Base-by-base conservation (phyloP, 2,888 invertebrate species). In the Schizaphis graminum region DNA sequence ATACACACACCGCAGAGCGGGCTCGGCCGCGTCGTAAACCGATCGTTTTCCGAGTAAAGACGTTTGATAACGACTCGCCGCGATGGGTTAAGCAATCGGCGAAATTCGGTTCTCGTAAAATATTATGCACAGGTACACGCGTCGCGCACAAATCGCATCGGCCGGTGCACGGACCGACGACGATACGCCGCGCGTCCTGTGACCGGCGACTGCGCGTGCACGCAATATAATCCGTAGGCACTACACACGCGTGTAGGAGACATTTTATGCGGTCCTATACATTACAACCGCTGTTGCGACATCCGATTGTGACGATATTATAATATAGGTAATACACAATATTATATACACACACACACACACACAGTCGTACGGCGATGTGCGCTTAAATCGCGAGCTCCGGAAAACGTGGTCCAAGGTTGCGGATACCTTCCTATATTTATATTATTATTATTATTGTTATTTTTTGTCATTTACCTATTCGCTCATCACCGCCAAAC, bases 351-450 rank as follows among this genome's bases (percentile, higher is more conserved):
- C 41, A 44, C 41, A 44, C 41, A 44, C 41, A 44, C 41, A 44
- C 41, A 44, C 41, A 44, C 41, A 44, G 41, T 44, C 41, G 3
- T 44, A 44, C 3, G 49, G 16, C 26, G 85, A 47, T 86, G 26
- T 4, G 47, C n/a, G 10, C 26, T 47, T 24, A 47, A 67, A 67
- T 28, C 77, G 56, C 91, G 84, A 84, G 84, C 41, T 84, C 91
- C 84, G 91, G 91, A 84, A 91, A 91, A 84, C 84, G 91, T 7
- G 56, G 91, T 41, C 91, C 91, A 84, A 91, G 91, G 91, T 91
- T 41, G 10, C n/a, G n/a, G n/a, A 44, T 44, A 44, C 41, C 41
- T 41, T 1, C 41, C 41, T 41, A 41, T 41, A 3, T 44, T 3
- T 56, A 28, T 61, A 85, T 85, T 26, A 47, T 85, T 85, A 44